Conservation (phyloP, 1,140 invertebrate genomes). For the Ips typographus region DNA sequence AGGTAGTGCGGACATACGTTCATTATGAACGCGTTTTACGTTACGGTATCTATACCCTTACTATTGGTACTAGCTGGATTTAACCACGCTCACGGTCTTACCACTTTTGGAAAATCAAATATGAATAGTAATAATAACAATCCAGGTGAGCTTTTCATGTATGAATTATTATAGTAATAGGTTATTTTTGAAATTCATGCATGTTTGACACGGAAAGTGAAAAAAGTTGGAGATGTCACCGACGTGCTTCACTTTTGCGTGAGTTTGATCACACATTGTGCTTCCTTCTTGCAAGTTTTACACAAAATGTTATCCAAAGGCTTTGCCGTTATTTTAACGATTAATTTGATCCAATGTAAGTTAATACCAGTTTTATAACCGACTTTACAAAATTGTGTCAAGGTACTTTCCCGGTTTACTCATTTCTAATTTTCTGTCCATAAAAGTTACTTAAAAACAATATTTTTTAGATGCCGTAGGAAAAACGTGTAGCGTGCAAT, state of each 20-base stretch:
- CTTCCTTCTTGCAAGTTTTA: not conserved
- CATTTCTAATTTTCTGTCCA: not conserved
- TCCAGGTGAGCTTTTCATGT: too few relatives aligned
- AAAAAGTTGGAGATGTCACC: not conserved
- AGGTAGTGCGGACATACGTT: not conserved
- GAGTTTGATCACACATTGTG: not conserved
- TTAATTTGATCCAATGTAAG: constrained; percentile 1
- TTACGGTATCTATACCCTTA: constrained; percentile 51
- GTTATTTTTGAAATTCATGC: too few relatives aligned
- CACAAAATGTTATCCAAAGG: not conserved
- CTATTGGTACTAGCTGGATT: constrained; percentile 49
- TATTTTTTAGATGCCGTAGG: constrained; percentile 19
- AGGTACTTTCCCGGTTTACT: not conserved
- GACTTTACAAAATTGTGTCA: not conserved
- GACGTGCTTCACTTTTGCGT: not conserved
- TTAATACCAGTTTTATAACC: not conserved
- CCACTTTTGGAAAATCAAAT: constrained; percentile 49
- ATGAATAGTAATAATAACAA: constrained; percentile 16
- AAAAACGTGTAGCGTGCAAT: constrained; percentile 44
- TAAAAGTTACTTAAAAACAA: not conserved
- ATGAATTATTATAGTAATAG: too few relatives aligned
- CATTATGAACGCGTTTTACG: constrained; percentile 51
- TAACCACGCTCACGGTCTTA: constrained; percentile 51
- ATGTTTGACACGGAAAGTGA: too few relatives aligned
- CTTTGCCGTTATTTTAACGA: not conserved